Evolutionary conservation across 1,140 invertebrate species (phyloP).

Genomic region (Habropoda laboriosa): DNA sequence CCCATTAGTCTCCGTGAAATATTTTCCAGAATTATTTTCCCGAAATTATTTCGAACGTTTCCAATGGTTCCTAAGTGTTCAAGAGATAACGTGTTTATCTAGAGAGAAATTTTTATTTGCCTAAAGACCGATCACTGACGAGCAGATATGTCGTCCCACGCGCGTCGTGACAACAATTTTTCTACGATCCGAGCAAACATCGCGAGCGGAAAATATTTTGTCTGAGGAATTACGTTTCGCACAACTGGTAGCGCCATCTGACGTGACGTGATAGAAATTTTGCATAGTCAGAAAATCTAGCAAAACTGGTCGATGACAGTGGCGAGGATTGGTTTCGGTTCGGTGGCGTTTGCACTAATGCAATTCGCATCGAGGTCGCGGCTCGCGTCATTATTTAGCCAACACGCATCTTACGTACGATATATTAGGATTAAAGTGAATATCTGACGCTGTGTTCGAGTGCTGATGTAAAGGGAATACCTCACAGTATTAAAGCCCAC

Average conservation of each 20-base stretch:
- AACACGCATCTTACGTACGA: conserved; percentile 67
- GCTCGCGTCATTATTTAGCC: conserved; percentile 62
- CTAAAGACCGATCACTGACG: accelerated
- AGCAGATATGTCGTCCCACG: conserved; percentile 13
- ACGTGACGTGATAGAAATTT: conserved; percentile 30
- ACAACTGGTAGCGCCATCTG: conserved; percentile 31
- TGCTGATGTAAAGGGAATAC: conserved; percentile 77
- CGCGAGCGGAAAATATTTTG: conserved; percentile 54
- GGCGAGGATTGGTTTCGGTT: conserved; percentile 6
- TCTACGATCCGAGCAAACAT: conserved; percentile 63
- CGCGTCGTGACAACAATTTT: conserved; percentile 58
- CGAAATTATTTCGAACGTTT: not conserved
- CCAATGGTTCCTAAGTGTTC: too few relatives aligned
- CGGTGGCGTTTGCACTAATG: too few relatives aligned
- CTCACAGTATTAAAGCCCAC: conserved; percentile 73
- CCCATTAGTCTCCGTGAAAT: conserved; percentile 37
- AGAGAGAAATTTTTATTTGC: conserved; percentile 71
- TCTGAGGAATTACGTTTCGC: conserved; percentile 28
- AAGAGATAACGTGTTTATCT: not conserved
- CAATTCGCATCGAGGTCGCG: not conserved
- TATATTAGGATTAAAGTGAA: conserved; percentile 79
- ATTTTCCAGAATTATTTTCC: conserved; percentile 60
- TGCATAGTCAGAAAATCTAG: conserved; percentile 18
- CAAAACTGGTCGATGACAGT: not conserved
- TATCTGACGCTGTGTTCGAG: conserved; percentile 72